Conservation (phyloP, 2,797 vertebrate species). For the Tangara arthus region DNA sequence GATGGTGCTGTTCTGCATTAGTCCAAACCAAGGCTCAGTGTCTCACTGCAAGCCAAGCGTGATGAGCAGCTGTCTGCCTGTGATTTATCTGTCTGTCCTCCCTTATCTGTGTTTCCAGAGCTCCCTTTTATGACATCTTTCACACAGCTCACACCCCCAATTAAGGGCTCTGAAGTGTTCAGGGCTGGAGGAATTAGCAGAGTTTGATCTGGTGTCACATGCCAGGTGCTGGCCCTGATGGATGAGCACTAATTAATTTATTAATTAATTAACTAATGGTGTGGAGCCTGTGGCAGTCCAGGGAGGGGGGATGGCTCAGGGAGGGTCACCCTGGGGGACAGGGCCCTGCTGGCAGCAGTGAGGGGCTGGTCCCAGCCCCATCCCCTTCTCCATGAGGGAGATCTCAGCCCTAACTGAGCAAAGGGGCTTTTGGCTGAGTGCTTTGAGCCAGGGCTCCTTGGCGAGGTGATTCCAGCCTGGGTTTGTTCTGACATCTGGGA, state of each 20-base stretch:
- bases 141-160: neutral
- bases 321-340: fast-evolving
- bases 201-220: neutral
- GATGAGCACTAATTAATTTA: neutral
- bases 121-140: neutral
- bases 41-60: neutral
- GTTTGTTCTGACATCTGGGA: neutral
- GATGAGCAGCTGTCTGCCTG: neutral
- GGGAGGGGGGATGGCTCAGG: neutral
- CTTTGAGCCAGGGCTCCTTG: neutral
- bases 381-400: fast-evolving
- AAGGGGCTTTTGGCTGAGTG: too few species aligned
- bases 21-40: neutral
- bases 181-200: neutral
- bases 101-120: neutral
- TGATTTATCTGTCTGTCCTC: neutral
- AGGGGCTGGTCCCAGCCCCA: neutral
- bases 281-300: neutral
- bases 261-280: neutral
- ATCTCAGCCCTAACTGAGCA: neutral
- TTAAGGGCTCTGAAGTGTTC: neutral
- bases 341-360: neutral
- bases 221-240: neutral
- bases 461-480: neutral
- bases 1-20: neutral